Percentiles rank a stretch among this genome's conserved stretches.
These are phyloP conservation scores for Hypena proboscidalis DNA, from an alignment of 2,888 invertebrate genomes.

Conservation along the genomic window DNA sequence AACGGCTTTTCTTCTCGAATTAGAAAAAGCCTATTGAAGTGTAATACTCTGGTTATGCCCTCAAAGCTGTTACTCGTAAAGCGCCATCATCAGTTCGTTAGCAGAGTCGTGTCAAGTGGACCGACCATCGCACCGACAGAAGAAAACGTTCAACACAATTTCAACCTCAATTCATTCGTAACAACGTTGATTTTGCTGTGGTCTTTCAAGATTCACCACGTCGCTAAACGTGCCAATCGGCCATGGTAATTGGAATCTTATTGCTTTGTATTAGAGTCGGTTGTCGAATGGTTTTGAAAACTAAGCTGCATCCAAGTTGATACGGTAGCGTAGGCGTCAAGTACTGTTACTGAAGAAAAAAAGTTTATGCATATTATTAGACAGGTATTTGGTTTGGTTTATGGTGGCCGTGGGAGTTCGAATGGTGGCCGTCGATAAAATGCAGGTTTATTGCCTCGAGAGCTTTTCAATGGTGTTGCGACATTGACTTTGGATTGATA, in stretches of 20 bases:
- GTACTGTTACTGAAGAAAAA: conserved; percentile 63
- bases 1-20: conserved; percentile 11
- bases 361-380: conserved; percentile 60
- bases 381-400: conserved; percentile 59
- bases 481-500: conserved; percentile 5
- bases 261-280: too few species aligned
- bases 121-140: conserved; percentile 38
- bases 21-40: conserved; percentile 3
- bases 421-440: conserved; percentile 35
- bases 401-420: conserved; percentile 52
- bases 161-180: conserved; percentile 14
- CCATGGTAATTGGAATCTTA: too few species aligned
- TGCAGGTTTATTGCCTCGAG: conserved; percentile 11
- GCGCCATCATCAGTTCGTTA: conserved; percentile 65
- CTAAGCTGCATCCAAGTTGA: conserved; percentile 45
- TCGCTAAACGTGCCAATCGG: too few species aligned
- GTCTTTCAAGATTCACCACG: too few species aligned
- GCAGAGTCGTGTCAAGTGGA: conserved; percentile 63
- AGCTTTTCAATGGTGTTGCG: conserved; percentile 28
- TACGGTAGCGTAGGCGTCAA: conserved; percentile 58
- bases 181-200: conserved; percentile 25
- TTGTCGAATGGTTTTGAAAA: too few species aligned
- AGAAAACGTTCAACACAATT: conserved; percentile 20
- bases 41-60: conserved; percentile 41
- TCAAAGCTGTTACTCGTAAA: conserved; percentile 48